phyloP scores from a whole-genome alignment of 2,888 invertebrate genomes.

The Neocrepidodera transversa region DNA sequence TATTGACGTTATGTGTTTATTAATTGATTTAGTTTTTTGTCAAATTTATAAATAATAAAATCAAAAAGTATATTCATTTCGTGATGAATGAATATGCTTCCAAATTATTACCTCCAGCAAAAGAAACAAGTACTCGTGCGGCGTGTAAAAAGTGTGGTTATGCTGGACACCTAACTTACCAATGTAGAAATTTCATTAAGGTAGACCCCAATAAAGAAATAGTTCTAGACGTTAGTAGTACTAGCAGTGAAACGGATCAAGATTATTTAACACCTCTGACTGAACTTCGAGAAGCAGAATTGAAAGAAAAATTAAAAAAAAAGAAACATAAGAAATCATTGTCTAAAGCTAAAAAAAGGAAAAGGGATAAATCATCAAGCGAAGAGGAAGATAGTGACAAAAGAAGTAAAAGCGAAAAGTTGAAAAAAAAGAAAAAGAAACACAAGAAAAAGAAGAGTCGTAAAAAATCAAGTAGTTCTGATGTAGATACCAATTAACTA shows the following conservation, averaged over 20 bases:
- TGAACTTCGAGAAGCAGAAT: slow-evolving; percentile 78
- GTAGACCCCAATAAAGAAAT: slow-evolving; percentile 93
- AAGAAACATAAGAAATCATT: slow-evolving; percentile 66
- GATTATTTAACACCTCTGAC: slow-evolving; percentile 86
- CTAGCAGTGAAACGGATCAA: slow-evolving; percentile 85
- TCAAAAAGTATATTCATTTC: too few relatives aligned
- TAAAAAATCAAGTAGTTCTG: slow-evolving; percentile 11
- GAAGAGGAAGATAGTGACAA: slow-evolving; percentile 42
- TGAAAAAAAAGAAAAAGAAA: slow-evolving; percentile 46
- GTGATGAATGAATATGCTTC: slow-evolving; percentile 58
- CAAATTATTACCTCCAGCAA: slow-evolving; percentile 65
- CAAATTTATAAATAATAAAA: neutral
- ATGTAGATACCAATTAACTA: too few relatives aligned
- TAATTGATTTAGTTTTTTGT: too few relatives aligned
- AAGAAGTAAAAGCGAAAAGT: slow-evolving; percentile 41
- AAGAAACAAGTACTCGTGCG: slow-evolving; percentile 74
- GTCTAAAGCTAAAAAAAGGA: slow-evolving; percentile 57
- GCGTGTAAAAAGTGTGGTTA: slow-evolving; percentile 96
- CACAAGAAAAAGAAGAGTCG: slow-evolving; percentile 54
- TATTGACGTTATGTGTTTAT: too few relatives aligned
- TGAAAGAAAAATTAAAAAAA: slow-evolving; percentile 73
- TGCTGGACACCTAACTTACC: slow-evolving; percentile 94
- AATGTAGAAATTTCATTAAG: slow-evolving; percentile 94
- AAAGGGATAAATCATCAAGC: slow-evolving; percentile 48
- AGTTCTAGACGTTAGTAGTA: slow-evolving; percentile 92